A percentile compares a stretch with the other conserved stretches of the same genome.
Conservation (phyloP, 2,888 invertebrate genomes). For the Synergus laeviventris region DNA sequence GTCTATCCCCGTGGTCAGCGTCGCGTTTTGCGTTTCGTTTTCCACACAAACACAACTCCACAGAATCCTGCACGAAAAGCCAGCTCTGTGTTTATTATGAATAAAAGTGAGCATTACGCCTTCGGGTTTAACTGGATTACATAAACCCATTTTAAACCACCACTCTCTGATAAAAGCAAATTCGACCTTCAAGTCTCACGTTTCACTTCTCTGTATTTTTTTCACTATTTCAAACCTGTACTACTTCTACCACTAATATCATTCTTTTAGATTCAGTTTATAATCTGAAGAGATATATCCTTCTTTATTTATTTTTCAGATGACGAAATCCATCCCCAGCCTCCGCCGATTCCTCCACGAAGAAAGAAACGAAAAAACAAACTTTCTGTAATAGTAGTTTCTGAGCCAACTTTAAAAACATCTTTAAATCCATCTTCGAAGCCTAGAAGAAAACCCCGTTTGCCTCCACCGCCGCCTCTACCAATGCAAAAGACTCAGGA, state of each 20-base stretch:
- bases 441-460: constrained; percentile 49
- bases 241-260: not conserved
- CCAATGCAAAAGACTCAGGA: constrained; percentile 41
- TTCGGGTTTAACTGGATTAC: not conserved
- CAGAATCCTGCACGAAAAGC: constrained; percentile 28
- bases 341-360: constrained; percentile 72
- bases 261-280: not conserved
- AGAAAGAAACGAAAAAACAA: constrained; percentile 66
- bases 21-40: constrained; percentile 58
- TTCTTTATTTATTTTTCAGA: constrained; percentile 56
- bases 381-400: constrained; percentile 49
- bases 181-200: not conserved
- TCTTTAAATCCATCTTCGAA: constrained; percentile 37
- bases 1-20: constrained; percentile 62
- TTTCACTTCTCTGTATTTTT: not conserved
- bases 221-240: not conserved
- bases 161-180: not conserved
- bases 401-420: constrained; percentile 48
- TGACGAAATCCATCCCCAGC: constrained; percentile 57
- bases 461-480: constrained; percentile 55
- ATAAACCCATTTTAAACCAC: constrained; percentile 12
- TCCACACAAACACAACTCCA: constrained; percentile 38
- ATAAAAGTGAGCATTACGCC: constrained; percentile 55
- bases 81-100: constrained; percentile 50
- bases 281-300: not conserved